Conservation (phyloP, 2,113 vertebrate genomes). For the Nothobranchius kuhntae region DNA sequence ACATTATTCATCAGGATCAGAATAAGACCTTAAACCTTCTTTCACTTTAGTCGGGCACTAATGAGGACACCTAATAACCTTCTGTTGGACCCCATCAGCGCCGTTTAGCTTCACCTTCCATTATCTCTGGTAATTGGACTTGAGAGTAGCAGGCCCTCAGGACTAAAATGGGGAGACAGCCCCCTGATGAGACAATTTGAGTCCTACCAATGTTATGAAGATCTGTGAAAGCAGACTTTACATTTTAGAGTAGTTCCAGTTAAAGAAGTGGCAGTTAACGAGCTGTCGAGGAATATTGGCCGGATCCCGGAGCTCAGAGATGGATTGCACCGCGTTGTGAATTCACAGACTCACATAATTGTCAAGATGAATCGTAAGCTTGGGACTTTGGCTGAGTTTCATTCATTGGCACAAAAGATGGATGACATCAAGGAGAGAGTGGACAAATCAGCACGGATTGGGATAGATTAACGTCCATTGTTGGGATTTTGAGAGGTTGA, state of each 20-base stretch:
- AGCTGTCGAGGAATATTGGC: too few relatives aligned
- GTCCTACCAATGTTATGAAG: slow-evolving; percentile 38
- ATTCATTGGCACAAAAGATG: too few relatives aligned
- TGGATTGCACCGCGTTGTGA: too few relatives aligned
- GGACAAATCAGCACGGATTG: too few relatives aligned
- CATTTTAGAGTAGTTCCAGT: slow-evolving; percentile 5
- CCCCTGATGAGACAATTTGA: slow-evolving; percentile 48
- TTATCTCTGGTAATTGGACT: slow-evolving; percentile 78
- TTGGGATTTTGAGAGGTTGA: too few relatives aligned
- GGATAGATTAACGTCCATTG: too few relatives aligned
- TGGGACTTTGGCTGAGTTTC: too few relatives aligned
- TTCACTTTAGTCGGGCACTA: slow-evolving; percentile 68
- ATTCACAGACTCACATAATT: too few relatives aligned
- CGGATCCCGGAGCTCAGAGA: too few relatives aligned
- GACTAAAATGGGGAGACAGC: slow-evolving; percentile 36
- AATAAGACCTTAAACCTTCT: slow-evolving; percentile 72
- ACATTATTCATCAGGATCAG: slow-evolving; percentile 68
- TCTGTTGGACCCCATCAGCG: slow-evolving; percentile 76
- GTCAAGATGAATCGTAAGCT: too few relatives aligned
- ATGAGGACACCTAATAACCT: slow-evolving; percentile 80
- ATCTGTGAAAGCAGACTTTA: slow-evolving; percentile 42
- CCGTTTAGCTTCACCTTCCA: slow-evolving; percentile 75
- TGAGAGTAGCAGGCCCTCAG: slow-evolving; percentile 61
- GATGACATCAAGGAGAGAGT: too few relatives aligned
- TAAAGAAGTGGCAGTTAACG: not conserved